phyloP scores from a whole-genome alignment of 2,797 vertebrate species.

The Xenopus petersii region DNA sequence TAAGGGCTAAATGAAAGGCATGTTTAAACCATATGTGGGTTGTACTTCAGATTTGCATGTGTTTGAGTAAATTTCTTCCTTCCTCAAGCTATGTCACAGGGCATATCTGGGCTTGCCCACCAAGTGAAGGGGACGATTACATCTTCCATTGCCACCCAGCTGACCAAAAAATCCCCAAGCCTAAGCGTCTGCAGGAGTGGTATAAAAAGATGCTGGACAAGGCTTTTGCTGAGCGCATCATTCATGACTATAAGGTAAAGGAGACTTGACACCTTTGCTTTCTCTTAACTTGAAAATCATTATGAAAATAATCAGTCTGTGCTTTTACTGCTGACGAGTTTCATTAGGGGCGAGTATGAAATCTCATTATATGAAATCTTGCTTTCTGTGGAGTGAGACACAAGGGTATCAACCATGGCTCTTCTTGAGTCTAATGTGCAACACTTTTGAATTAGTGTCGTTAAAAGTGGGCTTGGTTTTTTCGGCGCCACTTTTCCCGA shows the following conservation, averaged over 20 bases:
- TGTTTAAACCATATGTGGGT: too few relatives aligned
- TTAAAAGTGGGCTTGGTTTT: too few relatives aligned
- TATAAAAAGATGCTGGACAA: conserved; percentile 99
- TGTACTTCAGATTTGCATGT: too few relatives aligned
- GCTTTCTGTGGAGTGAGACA: too few relatives aligned
- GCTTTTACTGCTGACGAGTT: not conserved
- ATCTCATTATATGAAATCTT: too few relatives aligned
- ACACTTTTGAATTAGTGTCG: too few relatives aligned
- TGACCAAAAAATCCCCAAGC: conserved; percentile 98
- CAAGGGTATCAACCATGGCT: too few relatives aligned
- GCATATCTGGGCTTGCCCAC: conserved; percentile 98
- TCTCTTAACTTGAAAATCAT: not conserved
- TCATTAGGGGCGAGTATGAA: too few relatives aligned
- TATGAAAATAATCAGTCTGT: not conserved
- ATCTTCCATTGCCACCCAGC: conserved; percentile 97
- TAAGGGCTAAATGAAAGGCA: too few relatives aligned
- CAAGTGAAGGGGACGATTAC: conserved; percentile 97
- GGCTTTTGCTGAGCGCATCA: conserved; percentile 92
- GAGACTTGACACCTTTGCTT: too few relatives aligned
- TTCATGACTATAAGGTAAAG: conserved; percentile 93
- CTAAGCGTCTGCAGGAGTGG: conserved; percentile 96
- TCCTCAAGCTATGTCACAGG: conserved; percentile 83
- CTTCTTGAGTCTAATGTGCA: too few relatives aligned
- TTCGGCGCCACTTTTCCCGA: too few relatives aligned
- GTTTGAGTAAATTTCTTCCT: not conserved